A percentile compares a stretch with the other conserved stretches of the same genome.
phyloP scores from a whole-genome alignment of 2,888 invertebrate species.

The Drosophila rubida region DNA sequence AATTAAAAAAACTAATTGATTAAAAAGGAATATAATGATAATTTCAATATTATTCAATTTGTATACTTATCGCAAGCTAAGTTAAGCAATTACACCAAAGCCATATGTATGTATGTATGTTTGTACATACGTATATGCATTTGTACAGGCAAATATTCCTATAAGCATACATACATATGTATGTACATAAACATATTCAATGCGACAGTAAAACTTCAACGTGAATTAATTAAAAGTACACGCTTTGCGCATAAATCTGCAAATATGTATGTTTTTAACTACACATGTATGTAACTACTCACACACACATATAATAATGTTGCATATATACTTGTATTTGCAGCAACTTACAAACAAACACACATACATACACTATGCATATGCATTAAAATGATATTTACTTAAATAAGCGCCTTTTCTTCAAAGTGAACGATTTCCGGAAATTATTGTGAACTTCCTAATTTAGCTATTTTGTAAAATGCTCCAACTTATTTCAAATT shows the following conservation, averaged over 20 bases:
- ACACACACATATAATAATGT: neutral
- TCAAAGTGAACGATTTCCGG: constrained; percentile 40
- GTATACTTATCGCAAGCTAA: neutral
- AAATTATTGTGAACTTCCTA: constrained; percentile 38
- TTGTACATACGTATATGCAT: neutral
- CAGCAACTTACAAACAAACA: constrained; percentile 1
- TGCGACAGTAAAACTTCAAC: constrained; percentile 7
- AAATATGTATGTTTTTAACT: too few species aligned
- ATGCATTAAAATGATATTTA: constrained; percentile 46
- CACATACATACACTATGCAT: constrained; percentile 8
- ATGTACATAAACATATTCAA: neutral
- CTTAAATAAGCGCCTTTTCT: constrained; percentile 56
- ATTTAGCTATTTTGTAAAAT: constrained; percentile 19
- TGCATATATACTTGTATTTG: constrained; percentile 19
- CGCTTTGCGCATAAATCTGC: too few species aligned
- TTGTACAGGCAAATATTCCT: neutral
- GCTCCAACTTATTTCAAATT: constrained; percentile 34
- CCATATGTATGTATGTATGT: neutral
- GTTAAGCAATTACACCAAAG: neutral
- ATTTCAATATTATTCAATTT: constrained; percentile 14
- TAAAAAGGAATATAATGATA: constrained; percentile 1
- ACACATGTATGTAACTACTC: too few species aligned
- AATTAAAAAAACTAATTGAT: neutral
- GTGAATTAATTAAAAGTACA: constrained; percentile 19
- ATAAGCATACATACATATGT: constrained; percentile 1